A percentile compares a stretch with the other conserved stretches of the same genome.
These are phyloP conservation scores for Myotis planiceps DNA, from an alignment of 2,797 vertebrate genomes.

Conservation along the genomic window DNA sequence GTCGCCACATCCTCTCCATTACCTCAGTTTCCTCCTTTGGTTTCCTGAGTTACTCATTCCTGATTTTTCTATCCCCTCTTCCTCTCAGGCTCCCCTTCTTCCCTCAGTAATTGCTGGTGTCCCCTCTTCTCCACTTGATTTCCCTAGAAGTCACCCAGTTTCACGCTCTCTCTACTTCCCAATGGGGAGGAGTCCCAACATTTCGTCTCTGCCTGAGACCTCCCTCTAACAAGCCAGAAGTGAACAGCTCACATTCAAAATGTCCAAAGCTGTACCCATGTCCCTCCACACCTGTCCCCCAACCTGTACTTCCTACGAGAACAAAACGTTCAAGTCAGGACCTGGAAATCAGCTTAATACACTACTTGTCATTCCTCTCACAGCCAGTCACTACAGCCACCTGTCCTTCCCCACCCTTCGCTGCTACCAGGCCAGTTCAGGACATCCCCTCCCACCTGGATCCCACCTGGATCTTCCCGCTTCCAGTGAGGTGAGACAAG, in stretches of 20 bases:
- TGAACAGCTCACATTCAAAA: not conserved
- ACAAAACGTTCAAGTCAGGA: not conserved
- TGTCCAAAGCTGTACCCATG: not conserved
- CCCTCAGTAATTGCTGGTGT: not conserved
- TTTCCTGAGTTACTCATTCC: not conserved
- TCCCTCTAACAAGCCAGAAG: not conserved
- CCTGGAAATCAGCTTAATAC: not conserved
- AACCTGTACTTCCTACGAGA: not conserved
- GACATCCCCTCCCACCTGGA: rapidly evolving
- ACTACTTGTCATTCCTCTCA: not conserved
- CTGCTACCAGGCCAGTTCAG: not conserved
- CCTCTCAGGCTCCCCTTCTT: not conserved
- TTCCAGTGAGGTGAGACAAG: not conserved
- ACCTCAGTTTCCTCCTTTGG: not conserved
- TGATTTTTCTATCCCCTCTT: not conserved
- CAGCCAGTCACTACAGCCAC: not conserved
- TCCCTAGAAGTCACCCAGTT: not conserved
- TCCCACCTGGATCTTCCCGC: not conserved
- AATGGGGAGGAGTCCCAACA: not conserved
- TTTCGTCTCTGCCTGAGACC: not conserved
- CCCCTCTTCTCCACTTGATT: not conserved
- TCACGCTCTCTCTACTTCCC: rapidly evolving
- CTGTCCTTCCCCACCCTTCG: too few relatives aligned
- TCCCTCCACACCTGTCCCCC: not conserved
- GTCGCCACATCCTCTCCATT: not conserved